Percentiles rank a stretch among this genome's conserved stretches.
phyloP scores from a whole-genome alignment of 2,888 invertebrate genomes.

The Epicampocera succincta region DNA sequence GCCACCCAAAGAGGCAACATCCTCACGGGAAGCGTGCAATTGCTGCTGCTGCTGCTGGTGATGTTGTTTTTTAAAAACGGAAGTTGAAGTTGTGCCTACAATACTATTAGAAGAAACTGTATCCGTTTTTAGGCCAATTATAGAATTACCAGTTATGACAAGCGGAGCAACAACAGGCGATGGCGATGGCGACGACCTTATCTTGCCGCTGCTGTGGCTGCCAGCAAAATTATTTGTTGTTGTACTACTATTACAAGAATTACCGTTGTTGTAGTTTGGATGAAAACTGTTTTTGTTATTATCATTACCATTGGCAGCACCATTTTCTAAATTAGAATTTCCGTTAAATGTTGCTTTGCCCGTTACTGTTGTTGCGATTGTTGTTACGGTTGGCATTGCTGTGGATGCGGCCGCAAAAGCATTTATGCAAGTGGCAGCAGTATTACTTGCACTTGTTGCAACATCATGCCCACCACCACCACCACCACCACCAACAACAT shows the following conservation, averaged over 20 bases:
- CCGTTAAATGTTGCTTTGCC: conserved; percentile 79
- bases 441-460: conserved; percentile 48
- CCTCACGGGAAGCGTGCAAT: conserved; percentile 78
- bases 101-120: conserved; percentile 31
- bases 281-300: conserved; percentile 71
- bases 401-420: conserved; percentile 32
- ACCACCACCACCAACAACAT: not conserved
- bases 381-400: conserved; percentile 12
- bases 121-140: conserved; percentile 63
- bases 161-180: conserved; percentile 57
- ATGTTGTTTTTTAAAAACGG: conserved; percentile 62
- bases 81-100: conserved; percentile 54
- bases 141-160: conserved; percentile 43
- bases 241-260: conserved; percentile 46
- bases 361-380: conserved; percentile 69
- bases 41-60: conserved; percentile 72
- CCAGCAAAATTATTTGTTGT: conserved; percentile 39
- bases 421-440: conserved; percentile 30
- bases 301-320: conserved; percentile 72
- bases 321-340: conserved; percentile 78
- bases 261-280: conserved; percentile 64
- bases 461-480: not conserved
- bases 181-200: conserved; percentile 69
- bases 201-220: conserved; percentile 53
- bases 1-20: conserved; percentile 78